These are phyloP conservation scores for Buteo buteo DNA, from an alignment of 2,113 vertebrate species.

Conservation along the genomic window DNA sequence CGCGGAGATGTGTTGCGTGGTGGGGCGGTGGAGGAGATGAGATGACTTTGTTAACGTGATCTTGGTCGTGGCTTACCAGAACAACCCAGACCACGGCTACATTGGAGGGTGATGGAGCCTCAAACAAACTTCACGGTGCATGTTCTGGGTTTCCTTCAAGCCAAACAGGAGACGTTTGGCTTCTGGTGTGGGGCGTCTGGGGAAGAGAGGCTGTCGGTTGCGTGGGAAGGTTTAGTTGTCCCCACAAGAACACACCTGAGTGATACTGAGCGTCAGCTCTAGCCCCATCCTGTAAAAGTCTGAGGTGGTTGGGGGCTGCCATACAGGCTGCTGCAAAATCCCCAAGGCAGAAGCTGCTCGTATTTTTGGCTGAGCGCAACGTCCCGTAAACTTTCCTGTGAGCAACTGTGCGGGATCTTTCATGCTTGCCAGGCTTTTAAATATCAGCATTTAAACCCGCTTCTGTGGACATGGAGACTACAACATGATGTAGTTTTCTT, in stretches of 20 bases:
- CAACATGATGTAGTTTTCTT: neutral
- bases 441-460: neutral
- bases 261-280: neutral
- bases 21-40: neutral
- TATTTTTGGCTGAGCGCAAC: neutral
- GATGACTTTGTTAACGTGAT: neutral
- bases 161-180: accelerated
- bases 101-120: neutral
- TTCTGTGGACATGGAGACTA: neutral
- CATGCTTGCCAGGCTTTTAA: neutral
- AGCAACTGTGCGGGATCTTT: neutral
- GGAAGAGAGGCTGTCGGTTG: neutral
- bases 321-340: neutral
- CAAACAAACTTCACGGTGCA: accelerated
- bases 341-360: neutral
- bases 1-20: accelerated
- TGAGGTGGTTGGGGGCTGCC: neutral
- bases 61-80: neutral
- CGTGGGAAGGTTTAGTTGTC: neutral
- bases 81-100: accelerated
- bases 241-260: neutral
- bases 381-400: neutral
- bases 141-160: neutral
- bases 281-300: neutral
- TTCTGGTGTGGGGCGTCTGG: neutral